These are phyloP conservation scores for Coelopa frigida DNA, from an alignment of 1,140 invertebrate species.

Conservation along the genomic window DNA sequence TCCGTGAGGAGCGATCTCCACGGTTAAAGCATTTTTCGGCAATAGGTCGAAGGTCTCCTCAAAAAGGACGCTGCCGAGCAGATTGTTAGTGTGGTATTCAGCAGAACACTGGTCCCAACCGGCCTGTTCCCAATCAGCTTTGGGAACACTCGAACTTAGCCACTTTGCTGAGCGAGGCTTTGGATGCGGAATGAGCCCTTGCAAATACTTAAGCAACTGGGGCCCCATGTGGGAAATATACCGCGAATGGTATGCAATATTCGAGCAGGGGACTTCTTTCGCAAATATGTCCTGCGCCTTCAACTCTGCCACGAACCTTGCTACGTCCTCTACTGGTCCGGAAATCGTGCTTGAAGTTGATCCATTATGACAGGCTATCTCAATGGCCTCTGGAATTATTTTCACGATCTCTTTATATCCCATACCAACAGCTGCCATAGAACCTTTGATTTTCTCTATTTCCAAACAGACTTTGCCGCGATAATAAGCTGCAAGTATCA, in stretches of 20 bases:
- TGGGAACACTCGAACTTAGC: constrained; percentile 79
- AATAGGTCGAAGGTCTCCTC: constrained; percentile 72
- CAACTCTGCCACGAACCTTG: constrained; percentile 60
- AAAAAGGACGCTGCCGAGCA: constrained; percentile 77
- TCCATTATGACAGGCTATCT: constrained; percentile 82
- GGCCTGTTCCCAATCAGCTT: constrained; percentile 61
- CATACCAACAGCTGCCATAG: constrained; percentile 77
- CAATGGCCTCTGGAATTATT: constrained; percentile 59
- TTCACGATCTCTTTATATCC: constrained; percentile 54
- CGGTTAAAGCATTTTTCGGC: constrained; percentile 69
- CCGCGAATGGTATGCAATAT: constrained; percentile 78
- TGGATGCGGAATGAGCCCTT: constrained; percentile 59
- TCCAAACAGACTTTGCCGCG: constrained; percentile 78
- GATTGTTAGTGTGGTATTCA: constrained; percentile 90
- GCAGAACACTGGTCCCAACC: constrained; percentile 67
- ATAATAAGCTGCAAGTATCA: constrained; percentile 75
- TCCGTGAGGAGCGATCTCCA: constrained; percentile 78
- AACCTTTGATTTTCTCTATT: constrained; percentile 64
- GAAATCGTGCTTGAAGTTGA: constrained; percentile 79
- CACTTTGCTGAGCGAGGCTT: constrained; percentile 68
- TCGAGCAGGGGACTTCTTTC: constrained; percentile 69
- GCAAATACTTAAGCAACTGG: constrained; percentile 62
- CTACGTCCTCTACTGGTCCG: constrained; percentile 66
- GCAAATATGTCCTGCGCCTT: constrained; percentile 72
- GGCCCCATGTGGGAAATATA: constrained; percentile 70